Evolutionary conservation across 2,113 vertebrate genomes (phyloP), one percentile per base, ranked within the genome.

Genomic region (Leucosticte australis): DNA sequence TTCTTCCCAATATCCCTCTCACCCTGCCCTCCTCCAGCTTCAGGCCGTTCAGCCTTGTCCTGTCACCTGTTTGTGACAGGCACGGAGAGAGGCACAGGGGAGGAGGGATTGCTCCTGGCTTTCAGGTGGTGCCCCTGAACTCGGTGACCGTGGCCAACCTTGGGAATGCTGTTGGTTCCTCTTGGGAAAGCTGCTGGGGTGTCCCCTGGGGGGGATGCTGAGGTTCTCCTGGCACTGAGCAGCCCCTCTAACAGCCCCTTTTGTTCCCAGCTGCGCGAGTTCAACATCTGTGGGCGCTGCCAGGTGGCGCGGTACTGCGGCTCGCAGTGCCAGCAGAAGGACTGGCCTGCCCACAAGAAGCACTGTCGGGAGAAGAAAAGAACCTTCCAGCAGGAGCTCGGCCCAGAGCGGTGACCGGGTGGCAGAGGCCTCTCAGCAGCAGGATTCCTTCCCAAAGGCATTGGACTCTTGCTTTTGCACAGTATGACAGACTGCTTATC

Each of bases 291-390:
- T 9, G 99, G 99, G 3, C 98, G 99, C 47, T 99, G 99, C 98
- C 99, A 99, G 97, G 99, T 99, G 60, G 99, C 99, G 0, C 98
- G 99, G 69, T 99, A 99, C 98, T 99, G 99, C 3, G 99, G 99
- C 94, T 99, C 99, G 20, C 99, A 99, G 93, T 99, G 99, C 97
- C 99, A 99, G 98, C 99, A 99, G 97, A 98, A 99, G 90, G 99
- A 99, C 98, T 99, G 99, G 99, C 99, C 99, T 0, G 99, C 99
- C 87, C 99, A 99, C 97, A 99, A 99, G 99, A 99, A 99, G 89
- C 99, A 99, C 97, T 99, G 99, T 94, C 99, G 99, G 7, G 99
- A 99, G 98, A 99, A 99, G 97, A 99, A 99, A 92, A 98, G 99
- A 55, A 98, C 98, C 69, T 98, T 98, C 97, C 99, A 98, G 90